Percentiles rank a stretch among this genome's conserved stretches.
These are phyloP conservation scores for Nymphalis urticae DNA, from an alignment of 2,888 invertebrate genomes.

Conservation along the genomic window DNA sequence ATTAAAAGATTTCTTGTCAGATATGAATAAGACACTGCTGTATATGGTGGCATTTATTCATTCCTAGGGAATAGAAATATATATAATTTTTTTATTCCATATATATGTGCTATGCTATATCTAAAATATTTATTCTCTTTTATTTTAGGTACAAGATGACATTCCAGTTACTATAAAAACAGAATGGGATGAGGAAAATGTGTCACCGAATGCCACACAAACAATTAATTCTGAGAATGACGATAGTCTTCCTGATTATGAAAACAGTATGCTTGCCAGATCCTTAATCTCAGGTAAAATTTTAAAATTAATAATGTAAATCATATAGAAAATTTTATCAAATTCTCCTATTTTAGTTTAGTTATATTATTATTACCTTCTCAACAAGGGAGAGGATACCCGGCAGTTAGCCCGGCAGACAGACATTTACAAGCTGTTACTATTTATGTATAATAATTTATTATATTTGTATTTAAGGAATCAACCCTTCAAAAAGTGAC, in stretches of 20 bases:
- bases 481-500: conserved; percentile 75
- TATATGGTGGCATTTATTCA: too few relatives aligned
- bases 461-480: conserved; percentile 55
- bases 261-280: conserved; percentile 79
- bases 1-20: too few relatives aligned
- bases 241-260: conserved; percentile 76
- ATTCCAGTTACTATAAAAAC: conserved; percentile 70
- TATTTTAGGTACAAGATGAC: conserved; percentile 60
- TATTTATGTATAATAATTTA: not conserved
- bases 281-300: conserved; percentile 72
- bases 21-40: too few relatives aligned
- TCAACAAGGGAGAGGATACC: not conserved
- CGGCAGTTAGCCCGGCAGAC: too few relatives aligned
- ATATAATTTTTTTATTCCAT: too few relatives aligned
- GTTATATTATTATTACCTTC: too few relatives aligned
- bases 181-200: conserved; percentile 65
- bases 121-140: conserved; percentile 8
- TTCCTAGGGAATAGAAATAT: too few relatives aligned
- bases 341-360: too few relatives aligned
- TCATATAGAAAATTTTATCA: too few relatives aligned
- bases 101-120: too few relatives aligned
- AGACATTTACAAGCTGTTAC: not conserved
- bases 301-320: not conserved
- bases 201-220: conserved; percentile 55
- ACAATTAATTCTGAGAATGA: conserved; percentile 67